Percentiles rank a stretch among this genome's conserved stretches.
Evolutionary conservation across 1,140 invertebrate species (phyloP).

Genomic region (Oncopodura yosiiana): DNA sequence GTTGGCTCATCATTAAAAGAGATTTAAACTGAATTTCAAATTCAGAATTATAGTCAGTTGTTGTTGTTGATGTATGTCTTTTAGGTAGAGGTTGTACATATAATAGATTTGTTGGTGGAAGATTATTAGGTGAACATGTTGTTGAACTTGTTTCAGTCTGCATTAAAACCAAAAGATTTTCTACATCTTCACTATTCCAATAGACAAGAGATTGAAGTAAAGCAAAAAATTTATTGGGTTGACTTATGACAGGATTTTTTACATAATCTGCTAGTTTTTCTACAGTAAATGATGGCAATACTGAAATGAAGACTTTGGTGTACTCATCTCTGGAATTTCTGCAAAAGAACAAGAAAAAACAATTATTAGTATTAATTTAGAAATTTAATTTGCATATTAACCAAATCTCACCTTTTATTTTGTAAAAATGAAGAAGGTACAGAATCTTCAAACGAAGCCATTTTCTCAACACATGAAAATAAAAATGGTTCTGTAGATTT

Average conservation of each 20-base stretch:
- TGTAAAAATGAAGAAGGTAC: constrained; percentile 21
- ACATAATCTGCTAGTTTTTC: constrained; percentile 20
- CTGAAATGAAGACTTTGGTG: constrained; percentile 31
- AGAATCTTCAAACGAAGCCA: constrained; percentile 25
- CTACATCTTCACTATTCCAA: constrained; percentile 31
- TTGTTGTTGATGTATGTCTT: neutral
- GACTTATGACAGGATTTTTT: neutral
- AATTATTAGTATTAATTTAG: neutral
- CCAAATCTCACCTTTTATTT: neutral
- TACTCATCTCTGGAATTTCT: too few species aligned
- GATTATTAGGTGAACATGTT: neutral
- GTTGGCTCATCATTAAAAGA: constrained; percentile 8
- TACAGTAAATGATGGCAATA: constrained; percentile 26
- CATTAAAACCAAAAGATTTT: constrained; percentile 29
- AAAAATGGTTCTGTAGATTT: constrained; percentile 5
- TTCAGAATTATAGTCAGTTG: constrained; percentile 24
- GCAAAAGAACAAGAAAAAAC: constrained; percentile 8
- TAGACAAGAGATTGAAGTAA: constrained; percentile 28
- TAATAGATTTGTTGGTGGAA: constrained; percentile 15
- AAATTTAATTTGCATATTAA: neutral
- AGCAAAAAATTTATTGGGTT: constrained; percentile 26
- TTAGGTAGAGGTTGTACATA: constrained; percentile 19
- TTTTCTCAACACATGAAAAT: constrained; percentile 26
- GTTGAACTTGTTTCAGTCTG: neutral
- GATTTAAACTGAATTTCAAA: constrained; percentile 25